Evolutionary conservation across 53 echinoderm and acorn worm species (phyloP).

Genomic region (Henricia sp.): DNA sequence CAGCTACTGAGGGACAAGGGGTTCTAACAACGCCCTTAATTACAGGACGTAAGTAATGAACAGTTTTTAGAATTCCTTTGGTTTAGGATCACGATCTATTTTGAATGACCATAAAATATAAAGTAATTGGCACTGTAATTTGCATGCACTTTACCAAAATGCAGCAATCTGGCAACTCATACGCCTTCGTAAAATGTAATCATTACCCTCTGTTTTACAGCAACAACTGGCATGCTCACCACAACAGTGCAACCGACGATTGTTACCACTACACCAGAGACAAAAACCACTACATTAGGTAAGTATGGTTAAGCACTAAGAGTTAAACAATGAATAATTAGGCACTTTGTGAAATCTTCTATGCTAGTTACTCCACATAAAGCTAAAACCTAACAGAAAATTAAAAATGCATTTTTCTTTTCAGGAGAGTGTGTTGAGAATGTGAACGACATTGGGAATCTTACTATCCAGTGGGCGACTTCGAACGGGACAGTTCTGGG

Average conservation of each 20-base stretch:
- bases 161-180: no score
- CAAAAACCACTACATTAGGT: constrained; percentile 30
- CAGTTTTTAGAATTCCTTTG: no score
- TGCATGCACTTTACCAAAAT: no score
- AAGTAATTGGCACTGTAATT: no score
- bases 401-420: not conserved
- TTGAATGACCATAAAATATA: no score
- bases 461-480: constrained; percentile 7
- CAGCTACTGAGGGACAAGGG: constrained; percentile 5
- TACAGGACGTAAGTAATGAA: not conserved
- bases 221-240: constrained; percentile 32
- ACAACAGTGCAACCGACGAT: not conserved
- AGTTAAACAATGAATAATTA: no score
- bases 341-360: no score
- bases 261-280: constrained; percentile 27
- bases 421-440: constrained; percentile 12
- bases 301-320: no score
- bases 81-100: no score
- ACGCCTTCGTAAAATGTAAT: not conserved
- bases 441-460: constrained; percentile 4
- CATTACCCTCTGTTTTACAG: not conserved
- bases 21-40: not conserved
- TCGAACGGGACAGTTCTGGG: constrained; percentile 9
- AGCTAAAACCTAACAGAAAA: no score
- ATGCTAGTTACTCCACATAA: no score